Evolutionary conservation across 2,797 vertebrate genomes (phyloP).

Genomic region (Typhlichthys eigenmanni): DNA sequence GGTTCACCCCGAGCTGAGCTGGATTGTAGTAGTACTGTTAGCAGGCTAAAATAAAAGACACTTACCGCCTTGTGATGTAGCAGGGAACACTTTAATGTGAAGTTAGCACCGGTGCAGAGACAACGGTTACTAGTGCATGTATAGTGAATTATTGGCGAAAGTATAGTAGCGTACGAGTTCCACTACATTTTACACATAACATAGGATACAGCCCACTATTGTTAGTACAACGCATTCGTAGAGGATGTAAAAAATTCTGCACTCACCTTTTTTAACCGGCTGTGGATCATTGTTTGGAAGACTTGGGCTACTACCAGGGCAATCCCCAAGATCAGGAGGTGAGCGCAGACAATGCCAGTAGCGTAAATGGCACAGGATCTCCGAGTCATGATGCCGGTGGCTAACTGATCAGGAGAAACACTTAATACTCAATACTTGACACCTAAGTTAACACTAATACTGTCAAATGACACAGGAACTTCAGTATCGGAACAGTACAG

Average conservation of each 20-base stretch:
- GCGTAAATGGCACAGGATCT: slow-evolving; percentile 83
- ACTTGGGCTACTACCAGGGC: slow-evolving; percentile 82
- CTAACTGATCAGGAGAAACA: slow-evolving; percentile 15
- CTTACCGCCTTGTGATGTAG: slow-evolving; percentile 19
- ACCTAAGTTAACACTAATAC: too few relatives aligned
- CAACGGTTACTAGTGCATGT: slow-evolving; percentile 10
- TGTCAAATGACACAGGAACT: too few relatives aligned
- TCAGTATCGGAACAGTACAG: too few relatives aligned
- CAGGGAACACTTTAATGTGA: slow-evolving; percentile 18
- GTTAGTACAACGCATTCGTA: not conserved
- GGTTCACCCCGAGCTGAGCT: slow-evolving; percentile 2
- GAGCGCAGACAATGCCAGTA: slow-evolving; percentile 79
- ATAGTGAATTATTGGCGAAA: slow-evolving; percentile 7
- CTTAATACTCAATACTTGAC: slow-evolving; percentile 24
- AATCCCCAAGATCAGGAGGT: slow-evolving; percentile 81
- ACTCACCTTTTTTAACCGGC: slow-evolving; percentile 80
- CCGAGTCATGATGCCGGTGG: slow-evolving; percentile 70
- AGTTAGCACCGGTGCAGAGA: slow-evolving; percentile 37
- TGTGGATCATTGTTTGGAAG: slow-evolving; percentile 82
- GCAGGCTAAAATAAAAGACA: not conserved
- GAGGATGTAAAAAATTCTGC: not conserved
- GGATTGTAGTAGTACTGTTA: too few relatives aligned
- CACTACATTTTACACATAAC: too few relatives aligned
- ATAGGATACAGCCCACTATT: too few relatives aligned
- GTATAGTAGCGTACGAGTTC: too few relatives aligned